These are phyloP conservation scores for Montipora efflorescens DNA, from an alignment of 64 coral and sea anemone genomes.

Conservation along the genomic window DNA sequence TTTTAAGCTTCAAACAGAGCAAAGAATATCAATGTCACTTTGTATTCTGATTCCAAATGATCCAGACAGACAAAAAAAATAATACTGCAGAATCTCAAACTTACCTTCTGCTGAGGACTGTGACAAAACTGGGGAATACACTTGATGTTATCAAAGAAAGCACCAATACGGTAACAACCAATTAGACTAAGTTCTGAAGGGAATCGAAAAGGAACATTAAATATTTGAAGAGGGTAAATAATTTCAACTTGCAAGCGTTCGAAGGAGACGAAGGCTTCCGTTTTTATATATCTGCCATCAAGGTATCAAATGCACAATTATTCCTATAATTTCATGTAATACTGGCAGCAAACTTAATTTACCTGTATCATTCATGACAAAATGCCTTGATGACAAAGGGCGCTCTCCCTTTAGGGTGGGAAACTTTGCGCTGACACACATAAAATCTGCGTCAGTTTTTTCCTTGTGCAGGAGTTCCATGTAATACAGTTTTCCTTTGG, in stretches of 20 bases:
- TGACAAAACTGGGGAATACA: neutral
- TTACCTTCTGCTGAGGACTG: constrained; percentile 23
- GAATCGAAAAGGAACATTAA: neutral
- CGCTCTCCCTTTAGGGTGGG: constrained; percentile 19
- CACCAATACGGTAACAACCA: neutral
- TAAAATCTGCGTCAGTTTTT: neutral
- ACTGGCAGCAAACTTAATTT: neutral
- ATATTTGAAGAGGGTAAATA: too few relatives aligned
- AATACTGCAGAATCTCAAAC: neutral
- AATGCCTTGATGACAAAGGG: constrained; percentile 68
- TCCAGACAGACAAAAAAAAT: neutral
- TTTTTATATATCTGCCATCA: too few relatives aligned
- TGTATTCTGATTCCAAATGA: too few relatives aligned
- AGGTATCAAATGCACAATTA: too few relatives aligned
- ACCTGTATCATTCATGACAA: constrained; percentile 45
- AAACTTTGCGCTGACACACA: constrained; percentile 61
- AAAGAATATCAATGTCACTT: neutral
- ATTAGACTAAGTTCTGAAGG: neutral
- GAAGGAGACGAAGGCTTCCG: too few relatives aligned
- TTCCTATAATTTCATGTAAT: neutral
- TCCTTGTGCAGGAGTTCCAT: constrained; percentile 80
- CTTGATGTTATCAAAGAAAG: neutral
- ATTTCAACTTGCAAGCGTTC: too few relatives aligned
- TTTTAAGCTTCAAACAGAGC: constrained; percentile 5
- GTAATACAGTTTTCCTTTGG: constrained; percentile 61